Base-by-base conservation (phyloP, 2,113 vertebrate species). In the Cyprinodon tularosa region DNA sequence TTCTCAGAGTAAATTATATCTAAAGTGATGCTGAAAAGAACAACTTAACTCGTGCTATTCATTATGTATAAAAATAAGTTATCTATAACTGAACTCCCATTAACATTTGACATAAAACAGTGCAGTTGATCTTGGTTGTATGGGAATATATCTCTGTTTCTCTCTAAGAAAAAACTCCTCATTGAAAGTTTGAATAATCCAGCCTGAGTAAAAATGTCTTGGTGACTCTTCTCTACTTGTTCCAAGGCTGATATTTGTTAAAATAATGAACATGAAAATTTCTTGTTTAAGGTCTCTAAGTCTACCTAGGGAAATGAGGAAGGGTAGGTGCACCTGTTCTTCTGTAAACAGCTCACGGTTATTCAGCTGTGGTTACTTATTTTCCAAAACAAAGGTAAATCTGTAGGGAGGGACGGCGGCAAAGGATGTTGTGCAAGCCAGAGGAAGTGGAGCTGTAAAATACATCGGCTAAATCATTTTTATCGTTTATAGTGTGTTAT, bases 181-280 rank as follows among this genome's bases (percentile, higher is more conserved):
- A 12, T 29, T 3, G 5, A 12, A 11, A 37, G 22, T 12, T 61
- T 29, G 60, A 29, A 61, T 12, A 12, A 36, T 29, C 60, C 20
- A 60, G 12, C 64, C 22, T 47, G n/a, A 63, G 40, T 39, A 38
- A 66, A 59, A 50, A 20, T 53, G 37, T 67, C 40, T 70, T 62
- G 61, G 63, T 78, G 81, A 78, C 62, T 74, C 62, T n/a, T 64
- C 17, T 0, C 61, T 82, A 13, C 86, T 82, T 83, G 80, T 75
- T 79, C 80, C 62, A 79, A 40, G 81, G 76, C 65, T 64, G 60
- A 65, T 66, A 70, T 81, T 62, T 22, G 10, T 68, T 44, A 71
- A 71, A 83, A 39, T 67, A 60, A 66, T 81, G 42, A 82, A 75
- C 88, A 90, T 88, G 77, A 71, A 92, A 92, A 91, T 61, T 22